phyloP scores from a whole-genome alignment of 2,113 vertebrate genomes.

The Gobius niger region DNA sequence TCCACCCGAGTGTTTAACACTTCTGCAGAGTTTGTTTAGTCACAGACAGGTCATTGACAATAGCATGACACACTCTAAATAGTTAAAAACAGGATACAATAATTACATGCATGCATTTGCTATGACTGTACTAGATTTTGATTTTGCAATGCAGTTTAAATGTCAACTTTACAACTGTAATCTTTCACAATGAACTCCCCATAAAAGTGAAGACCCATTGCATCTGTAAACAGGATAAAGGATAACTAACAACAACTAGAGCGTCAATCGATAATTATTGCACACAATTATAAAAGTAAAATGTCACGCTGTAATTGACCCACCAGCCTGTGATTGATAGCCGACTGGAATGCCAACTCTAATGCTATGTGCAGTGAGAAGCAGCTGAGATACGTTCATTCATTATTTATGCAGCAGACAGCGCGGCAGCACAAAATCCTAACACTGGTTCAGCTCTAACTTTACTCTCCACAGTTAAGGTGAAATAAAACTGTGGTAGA shows the following conservation, averaged over 20 bases:
- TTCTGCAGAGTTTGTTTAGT: slow-evolving; percentile 21
- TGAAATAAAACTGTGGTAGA: not conserved
- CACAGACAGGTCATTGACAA: slow-evolving; percentile 12
- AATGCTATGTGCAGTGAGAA: not conserved
- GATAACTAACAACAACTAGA: no score
- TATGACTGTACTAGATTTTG: no score
- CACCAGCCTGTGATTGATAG: not conserved
- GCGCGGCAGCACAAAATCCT: slow-evolving; percentile 21
- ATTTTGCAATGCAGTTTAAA: no score
- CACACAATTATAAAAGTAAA: not conserved
- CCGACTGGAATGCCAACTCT: not conserved
- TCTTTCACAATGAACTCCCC: no score
- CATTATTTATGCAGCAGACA: slow-evolving; percentile 45
- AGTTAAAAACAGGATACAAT: no score
- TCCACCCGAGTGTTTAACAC: slow-evolving; percentile 32
- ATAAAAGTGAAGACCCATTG: no score
- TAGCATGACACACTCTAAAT: not conserved
- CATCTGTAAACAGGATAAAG: no score
- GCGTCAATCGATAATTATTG: no score
- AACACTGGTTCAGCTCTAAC: not conserved
- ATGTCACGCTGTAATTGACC: slow-evolving; percentile 6
- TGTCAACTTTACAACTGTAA: no score
- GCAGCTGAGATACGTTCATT: slow-evolving; percentile 40
- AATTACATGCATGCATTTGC: no score
- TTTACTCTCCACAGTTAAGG: not conserved